Percentiles rank a stretch among this genome's conserved stretches.
These are phyloP conservation scores for Acanthacorydalis orientalis DNA, from an alignment of 2,888 invertebrate species.

Conservation along the genomic window DNA sequence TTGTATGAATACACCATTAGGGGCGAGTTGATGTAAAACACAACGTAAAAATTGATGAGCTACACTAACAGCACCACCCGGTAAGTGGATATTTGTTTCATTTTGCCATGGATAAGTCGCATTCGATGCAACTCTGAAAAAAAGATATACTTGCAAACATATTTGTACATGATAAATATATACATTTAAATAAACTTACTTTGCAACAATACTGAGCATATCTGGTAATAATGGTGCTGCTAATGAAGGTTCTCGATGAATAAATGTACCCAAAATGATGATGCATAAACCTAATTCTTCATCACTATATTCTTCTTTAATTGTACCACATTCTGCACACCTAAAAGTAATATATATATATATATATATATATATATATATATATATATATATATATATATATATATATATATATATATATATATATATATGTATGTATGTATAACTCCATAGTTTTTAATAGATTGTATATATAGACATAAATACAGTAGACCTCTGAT, in stretches of 20 bases:
- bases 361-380: no score
- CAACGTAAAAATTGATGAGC: constrained; percentile 95
- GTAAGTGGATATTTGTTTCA: constrained; percentile 73
- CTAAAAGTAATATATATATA: no score
- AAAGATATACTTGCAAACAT: not conserved
- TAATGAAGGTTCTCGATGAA: constrained; percentile 85
- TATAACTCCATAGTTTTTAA: no score
- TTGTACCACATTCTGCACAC: constrained; percentile 81
- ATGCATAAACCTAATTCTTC: constrained; percentile 91
- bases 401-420: no score
- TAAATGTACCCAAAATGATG: constrained; percentile 85
- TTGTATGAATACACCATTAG: constrained; percentile 92
- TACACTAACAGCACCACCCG: constrained; percentile 88
- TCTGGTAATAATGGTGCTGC: constrained; percentile 91
- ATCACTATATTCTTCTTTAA: constrained; percentile 85
- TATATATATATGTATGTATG: no score
- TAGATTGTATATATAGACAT: no score
- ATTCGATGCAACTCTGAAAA: constrained; percentile 50
- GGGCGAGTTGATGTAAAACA: constrained; percentile 88
- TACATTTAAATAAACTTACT: no score
- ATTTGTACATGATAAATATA: not conserved
- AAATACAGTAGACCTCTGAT: no score
- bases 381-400: no score
- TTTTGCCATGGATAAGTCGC: constrained; percentile 80
- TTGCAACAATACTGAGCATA: constrained; percentile 73